A percentile compares a stretch with the other conserved stretches of the same genome.
Evolutionary conservation across 2,113 vertebrate species (phyloP).

Genomic region (Strigops habroptila): DNA sequence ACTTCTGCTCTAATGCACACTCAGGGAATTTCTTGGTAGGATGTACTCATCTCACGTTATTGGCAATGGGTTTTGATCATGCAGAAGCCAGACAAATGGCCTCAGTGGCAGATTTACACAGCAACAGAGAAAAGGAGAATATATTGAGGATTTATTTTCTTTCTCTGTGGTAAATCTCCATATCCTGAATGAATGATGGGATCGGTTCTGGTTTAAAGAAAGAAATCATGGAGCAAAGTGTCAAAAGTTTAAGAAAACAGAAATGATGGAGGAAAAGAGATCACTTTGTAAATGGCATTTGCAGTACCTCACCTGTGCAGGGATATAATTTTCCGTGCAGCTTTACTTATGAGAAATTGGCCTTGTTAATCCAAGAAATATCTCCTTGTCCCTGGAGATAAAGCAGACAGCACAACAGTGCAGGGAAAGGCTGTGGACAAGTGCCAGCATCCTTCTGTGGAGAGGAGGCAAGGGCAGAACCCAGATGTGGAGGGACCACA

Average conservation of each 20-base stretch:
- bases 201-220: background rate
- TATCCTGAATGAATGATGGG: background rate
- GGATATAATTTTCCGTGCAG: background rate
- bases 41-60: background rate
- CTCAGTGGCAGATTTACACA: rapidly evolving
- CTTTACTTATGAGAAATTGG: rapidly evolving
- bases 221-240: background rate
- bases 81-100: background rate
- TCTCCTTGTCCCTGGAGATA: background rate
- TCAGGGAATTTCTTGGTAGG: background rate
- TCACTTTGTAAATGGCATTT: background rate
- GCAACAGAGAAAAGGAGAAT: background rate
- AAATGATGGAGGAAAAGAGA: background rate
- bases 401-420: background rate
- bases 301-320: background rate
- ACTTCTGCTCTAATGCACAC: background rate
- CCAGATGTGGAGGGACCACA: background rate
- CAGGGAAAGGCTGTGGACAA: background rate
- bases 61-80: background rate
- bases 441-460: background rate
- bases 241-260: background rate
- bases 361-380: background rate
- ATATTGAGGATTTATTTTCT: background rate
- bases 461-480: background rate
- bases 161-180: background rate